Evolutionary conservation across 2,797 vertebrate species (phyloP).

Genomic region (Avahi laniger): DNA sequence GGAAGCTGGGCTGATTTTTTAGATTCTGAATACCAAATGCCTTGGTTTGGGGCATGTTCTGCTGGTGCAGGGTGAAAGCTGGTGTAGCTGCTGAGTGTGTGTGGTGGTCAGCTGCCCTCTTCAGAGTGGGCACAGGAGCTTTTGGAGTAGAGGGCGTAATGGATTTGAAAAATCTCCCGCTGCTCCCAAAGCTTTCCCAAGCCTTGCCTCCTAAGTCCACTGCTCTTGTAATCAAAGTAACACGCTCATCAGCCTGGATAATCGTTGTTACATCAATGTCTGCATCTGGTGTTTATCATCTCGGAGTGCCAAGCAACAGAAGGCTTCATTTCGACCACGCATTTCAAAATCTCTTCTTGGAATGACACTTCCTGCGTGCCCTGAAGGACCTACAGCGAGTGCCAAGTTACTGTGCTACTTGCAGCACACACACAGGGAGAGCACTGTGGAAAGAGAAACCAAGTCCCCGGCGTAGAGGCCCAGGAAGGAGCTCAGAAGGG

Average conservation of each 20-base stretch:
- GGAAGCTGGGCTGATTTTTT: background rate
- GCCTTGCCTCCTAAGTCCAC: background rate
- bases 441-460: background rate
- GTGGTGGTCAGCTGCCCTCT: background rate
- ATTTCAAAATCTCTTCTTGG: slow-evolving; percentile 55
- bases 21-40: background rate
- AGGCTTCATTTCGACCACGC: slow-evolving; percentile 33
- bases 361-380: slow-evolving; percentile 35
- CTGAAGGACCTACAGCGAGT: background rate
- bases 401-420: background rate
- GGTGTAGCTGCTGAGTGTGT: no score
- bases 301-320: slow-evolving; percentile 62
- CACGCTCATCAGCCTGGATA: slow-evolving; percentile 52
- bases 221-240: slow-evolving; percentile 41
- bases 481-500: background rate
- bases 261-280: slow-evolving; percentile 23
- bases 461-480: background rate
- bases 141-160: background rate
- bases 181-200: background rate
- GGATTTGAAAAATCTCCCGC: background rate
- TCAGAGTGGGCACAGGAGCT: background rate
- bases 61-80: background rate
- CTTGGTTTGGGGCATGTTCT: background rate
- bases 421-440: background rate
- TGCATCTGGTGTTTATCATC: slow-evolving; percentile 65